A percentile compares a stretch with the other conserved stretches of the same genome.
phyloP scores from a whole-genome alignment of 2,888 invertebrate species.

The Punctoribates punctum region DNA sequence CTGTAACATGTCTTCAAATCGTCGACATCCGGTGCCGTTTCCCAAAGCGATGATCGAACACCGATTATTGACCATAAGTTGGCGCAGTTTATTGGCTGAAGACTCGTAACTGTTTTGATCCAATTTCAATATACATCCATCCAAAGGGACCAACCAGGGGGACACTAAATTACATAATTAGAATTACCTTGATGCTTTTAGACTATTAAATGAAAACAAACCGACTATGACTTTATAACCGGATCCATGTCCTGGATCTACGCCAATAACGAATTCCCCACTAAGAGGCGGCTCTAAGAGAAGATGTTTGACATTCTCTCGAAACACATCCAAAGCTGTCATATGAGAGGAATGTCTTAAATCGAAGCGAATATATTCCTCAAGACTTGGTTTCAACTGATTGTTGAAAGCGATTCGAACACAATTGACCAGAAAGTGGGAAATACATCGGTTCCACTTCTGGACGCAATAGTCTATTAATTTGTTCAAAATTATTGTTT shows the following conservation, averaged over 20 bases:
- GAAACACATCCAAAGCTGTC: conserved; percentile 79
- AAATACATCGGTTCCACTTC: not conserved
- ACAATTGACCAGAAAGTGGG: conserved; percentile 8
- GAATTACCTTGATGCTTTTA: too few relatives aligned
- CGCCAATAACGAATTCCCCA: conserved; percentile 72
- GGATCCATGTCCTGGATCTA: conserved; percentile 84
- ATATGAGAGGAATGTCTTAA: conserved; percentile 72
- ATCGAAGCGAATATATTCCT: conserved; percentile 55
- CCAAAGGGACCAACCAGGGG: conserved; percentile 16
- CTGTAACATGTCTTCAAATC: conserved; percentile 71
- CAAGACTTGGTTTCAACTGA: conserved; percentile 13
- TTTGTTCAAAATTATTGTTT: conserved; percentile 18
- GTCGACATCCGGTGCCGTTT: conserved; percentile 83
- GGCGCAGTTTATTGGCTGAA: conserved; percentile 54
- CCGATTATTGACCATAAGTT: conserved; percentile 61
- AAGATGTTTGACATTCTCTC: conserved; percentile 75
- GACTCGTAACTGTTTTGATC: conserved; percentile 45
- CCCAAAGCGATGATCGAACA: conserved; percentile 80
- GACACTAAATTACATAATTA: too few relatives aligned
- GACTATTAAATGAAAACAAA: conserved; percentile 55
- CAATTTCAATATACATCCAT: not conserved
- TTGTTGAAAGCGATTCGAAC: conserved; percentile 1
- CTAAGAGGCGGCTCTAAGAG: conserved; percentile 74
- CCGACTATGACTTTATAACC: conserved; percentile 86
- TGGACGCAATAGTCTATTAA: conserved; percentile 3